Evolutionary conservation across 1,140 invertebrate genomes (phyloP).

Genomic region (Drosophila littoralis): DNA sequence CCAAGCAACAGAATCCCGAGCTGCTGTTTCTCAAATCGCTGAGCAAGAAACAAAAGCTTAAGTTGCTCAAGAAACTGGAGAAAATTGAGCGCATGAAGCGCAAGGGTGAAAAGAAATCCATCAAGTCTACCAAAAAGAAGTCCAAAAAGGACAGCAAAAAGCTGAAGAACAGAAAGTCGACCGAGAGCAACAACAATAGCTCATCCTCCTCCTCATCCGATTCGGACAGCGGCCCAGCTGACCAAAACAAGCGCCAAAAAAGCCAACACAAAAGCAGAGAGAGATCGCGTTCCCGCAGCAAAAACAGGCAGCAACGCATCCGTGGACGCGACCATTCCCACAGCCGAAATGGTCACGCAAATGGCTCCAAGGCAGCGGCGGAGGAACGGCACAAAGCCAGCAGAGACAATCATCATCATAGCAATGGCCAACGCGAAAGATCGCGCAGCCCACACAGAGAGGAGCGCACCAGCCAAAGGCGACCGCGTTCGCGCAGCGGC

Average conservation of each 20-base stretch:
- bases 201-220: constrained; percentile 52
- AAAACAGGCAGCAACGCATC: constrained; percentile 2
- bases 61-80: constrained; percentile 93
- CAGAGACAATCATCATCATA: constrained; percentile 32
- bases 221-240: constrained; percentile 41
- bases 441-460: constrained; percentile 41
- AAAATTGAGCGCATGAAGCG: constrained; percentile 89
- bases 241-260: constrained; percentile 15
- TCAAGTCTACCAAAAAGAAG: constrained; percentile 54
- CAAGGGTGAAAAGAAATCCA: constrained; percentile 53
- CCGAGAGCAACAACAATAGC: constrained; percentile 11
- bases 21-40: constrained; percentile 91
- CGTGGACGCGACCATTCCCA: neutral
- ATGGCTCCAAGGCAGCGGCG: neutral
- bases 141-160: constrained; percentile 60
- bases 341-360: constrained; percentile 7
- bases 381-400: constrained; percentile 13
- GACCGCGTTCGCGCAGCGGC: constrained; percentile 23
- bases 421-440: constrained; percentile 34
- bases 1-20: constrained; percentile 77
- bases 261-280: constrained; percentile 11
- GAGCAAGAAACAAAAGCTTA: constrained; percentile 95
- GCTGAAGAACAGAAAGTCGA: constrained; percentile 44
- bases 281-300: constrained; percentile 36
- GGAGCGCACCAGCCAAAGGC: constrained; percentile 33